These are phyloP conservation scores for Bhutanitis thaidina DNA, from an alignment of 2,888 invertebrate genomes.

Conservation along the genomic window DNA sequence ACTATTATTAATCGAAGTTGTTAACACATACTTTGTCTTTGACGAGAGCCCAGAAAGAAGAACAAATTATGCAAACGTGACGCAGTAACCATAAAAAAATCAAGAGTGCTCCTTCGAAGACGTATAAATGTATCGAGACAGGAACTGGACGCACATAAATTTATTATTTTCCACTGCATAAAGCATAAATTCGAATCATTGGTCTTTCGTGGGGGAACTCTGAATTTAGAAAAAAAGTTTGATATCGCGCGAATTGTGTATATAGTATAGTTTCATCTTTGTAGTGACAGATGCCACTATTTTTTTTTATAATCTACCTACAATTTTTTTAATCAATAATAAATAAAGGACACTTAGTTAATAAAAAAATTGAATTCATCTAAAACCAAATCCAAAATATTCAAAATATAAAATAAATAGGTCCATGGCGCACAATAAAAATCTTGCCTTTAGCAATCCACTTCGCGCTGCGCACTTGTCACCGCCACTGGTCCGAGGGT, in stretches of 20 bases:
- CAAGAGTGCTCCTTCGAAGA: constrained; percentile 47
- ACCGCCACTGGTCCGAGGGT: constrained; percentile 62
- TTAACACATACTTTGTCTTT: too few species aligned
- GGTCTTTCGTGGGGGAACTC: constrained; percentile 57
- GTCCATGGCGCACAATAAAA: too few species aligned
- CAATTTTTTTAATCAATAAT: too few species aligned
- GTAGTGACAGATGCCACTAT: too few species aligned
- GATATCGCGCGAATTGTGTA: too few species aligned
- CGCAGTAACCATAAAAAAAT: constrained; percentile 69
- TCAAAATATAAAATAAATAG: too few species aligned
- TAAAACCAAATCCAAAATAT: too few species aligned
- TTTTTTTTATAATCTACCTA: too few species aligned
- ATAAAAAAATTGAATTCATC: too few species aligned
- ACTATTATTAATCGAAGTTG: too few species aligned
- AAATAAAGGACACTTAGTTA: too few species aligned
- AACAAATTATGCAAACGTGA: constrained; percentile 68
- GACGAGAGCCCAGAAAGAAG: constrained; percentile 22
- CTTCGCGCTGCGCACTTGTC: constrained; percentile 57
- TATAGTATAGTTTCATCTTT: too few species aligned
- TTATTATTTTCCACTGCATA: constrained; percentile 79
- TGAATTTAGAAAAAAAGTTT: constrained; percentile 33
- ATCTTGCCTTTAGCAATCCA: constrained; percentile 43
- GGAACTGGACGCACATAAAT: constrained; percentile 76
- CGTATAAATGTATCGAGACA: constrained; percentile 51
- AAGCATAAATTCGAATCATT: constrained; percentile 77